Base-by-base conservation (phyloP, 2,797 vertebrate species). In the Acanthornis magna region DNA sequence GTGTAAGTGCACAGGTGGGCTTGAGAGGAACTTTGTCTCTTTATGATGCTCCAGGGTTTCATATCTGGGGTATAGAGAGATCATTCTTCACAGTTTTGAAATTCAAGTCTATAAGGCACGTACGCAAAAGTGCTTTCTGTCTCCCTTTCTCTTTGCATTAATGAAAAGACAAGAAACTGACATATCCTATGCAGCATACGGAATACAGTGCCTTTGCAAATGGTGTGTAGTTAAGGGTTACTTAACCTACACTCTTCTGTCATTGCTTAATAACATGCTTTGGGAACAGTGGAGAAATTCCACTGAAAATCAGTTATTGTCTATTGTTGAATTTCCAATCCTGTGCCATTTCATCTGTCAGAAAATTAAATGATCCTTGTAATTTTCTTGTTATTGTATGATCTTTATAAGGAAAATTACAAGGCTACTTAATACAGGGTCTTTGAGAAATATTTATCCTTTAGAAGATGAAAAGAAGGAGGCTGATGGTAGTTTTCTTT, bases 361-460 rank as follows among this genome's bases (percentile, higher is more conserved):
- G 62, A 71, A 89, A 79, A 84, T 63, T 50, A 72, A 94, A 94
- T 25, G 13, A 51, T 61, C 38, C 48, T 36, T 91, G 32, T 88
- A 82, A 96, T 95, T 96, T 96, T 88, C 85, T 83, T 93, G 82
- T 95, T 95, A 79, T 50, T 89, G 16, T 53, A 13, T 88, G 70
- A 58, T 54, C 67, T 67, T 85, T 95, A 47, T 67, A 92, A 84
- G 91, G 60, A 92, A 86, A 78, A 89, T 67, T 72, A 32, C 45
- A 81, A 70, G 47, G 43, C 40, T 91, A 74, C 68, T 57, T 95
- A 70, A 83, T 68, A 48, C 8, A 62, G 47, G 71, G 62, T 87
- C 73, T 89, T 61, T n/a, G 36, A 67, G 43, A 54, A 70, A 32
- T 22, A 16, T 73, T 89, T 92, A 30, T 85, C 38, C 57, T 86